phyloP scores from a whole-genome alignment of 1,140 invertebrate species.

The Batillaria attramentaria region DNA sequence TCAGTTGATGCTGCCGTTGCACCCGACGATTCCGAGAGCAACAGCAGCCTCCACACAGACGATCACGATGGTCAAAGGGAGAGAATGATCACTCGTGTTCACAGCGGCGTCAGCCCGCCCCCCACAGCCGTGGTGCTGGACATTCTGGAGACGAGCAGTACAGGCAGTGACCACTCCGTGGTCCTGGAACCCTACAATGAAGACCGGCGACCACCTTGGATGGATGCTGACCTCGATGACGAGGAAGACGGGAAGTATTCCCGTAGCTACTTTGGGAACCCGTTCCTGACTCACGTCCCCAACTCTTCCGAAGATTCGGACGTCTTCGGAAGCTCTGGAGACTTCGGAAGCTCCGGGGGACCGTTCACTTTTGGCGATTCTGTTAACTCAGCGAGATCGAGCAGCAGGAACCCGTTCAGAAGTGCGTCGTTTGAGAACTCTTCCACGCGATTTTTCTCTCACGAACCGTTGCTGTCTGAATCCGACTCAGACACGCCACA shows the following conservation, averaged over 20 bases:
- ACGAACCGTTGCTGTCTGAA: not conserved
- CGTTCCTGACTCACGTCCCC: not conserved
- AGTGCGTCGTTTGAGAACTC: not conserved
- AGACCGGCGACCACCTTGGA: slow-evolving; percentile 34
- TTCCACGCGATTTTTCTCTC: not conserved
- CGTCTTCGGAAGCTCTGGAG: not conserved
- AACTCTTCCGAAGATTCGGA: not conserved
- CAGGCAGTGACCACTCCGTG: slow-evolving; percentile 31
- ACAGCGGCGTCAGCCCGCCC: not conserved
- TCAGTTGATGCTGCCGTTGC: too few relatives aligned
- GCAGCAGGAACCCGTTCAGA: not conserved
- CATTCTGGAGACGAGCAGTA: slow-evolving; percentile 13
- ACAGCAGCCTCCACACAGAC: too few relatives aligned
- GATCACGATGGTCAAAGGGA: not conserved
- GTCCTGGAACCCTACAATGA: slow-evolving; percentile 31
- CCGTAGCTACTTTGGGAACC: not conserved
- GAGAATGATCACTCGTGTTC: not conserved
- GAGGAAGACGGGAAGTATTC: too few relatives aligned
- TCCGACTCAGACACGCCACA: slow-evolving; percentile 1
- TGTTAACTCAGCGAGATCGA: not conserved
- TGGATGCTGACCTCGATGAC: slow-evolving; percentile 22
- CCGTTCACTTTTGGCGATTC: too few relatives aligned
- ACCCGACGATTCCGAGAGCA: too few relatives aligned
- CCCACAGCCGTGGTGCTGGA: not conserved
- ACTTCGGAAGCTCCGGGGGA: slow-evolving; percentile 24